Evolutionary conservation across 2,888 invertebrate genomes (phyloP), one percentile per base, ranked within the genome.

Genomic region (Axea sp.): DNA sequence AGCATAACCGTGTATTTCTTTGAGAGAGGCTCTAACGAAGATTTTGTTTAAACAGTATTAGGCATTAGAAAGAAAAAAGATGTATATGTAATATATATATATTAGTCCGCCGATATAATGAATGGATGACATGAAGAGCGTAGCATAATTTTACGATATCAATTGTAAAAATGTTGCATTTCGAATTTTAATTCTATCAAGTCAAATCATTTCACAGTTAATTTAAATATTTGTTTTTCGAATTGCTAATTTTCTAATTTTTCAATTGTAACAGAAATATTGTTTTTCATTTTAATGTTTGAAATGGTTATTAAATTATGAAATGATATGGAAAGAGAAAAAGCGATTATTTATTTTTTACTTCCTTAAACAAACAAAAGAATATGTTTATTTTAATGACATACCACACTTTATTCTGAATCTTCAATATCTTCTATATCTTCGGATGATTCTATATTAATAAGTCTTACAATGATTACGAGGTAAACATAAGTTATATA

Each of bases 61-160:
- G 71, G 62, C 55, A 35, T 55, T 71, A 71, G 64, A 59, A 59
- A 45, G 12, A 49, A 57, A 59, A 62, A 19, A 47, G 39, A 71
- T 59, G 55, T 71, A 55, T 71, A 71, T 55, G 64, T 71, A 71
- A 71, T 57, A 71, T 71, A 71, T 57, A 71, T 71, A 67, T 67
- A 67, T 57, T 64, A 71, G 55, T 57, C 55, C 77, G 65, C 55
- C 74, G 78, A 79, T 41, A 60, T 60, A 60, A 53, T 60, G 60
- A 37, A 60, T 68, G 68, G 35, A 51, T 69, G 69, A 57, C 22
- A 33, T 11, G 45, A 47, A 41, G 37, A 60, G 33, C 33, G 31
- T 59, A 59, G 43, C 33, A 43, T 59, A 9, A 68, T 57, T 57
- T 49, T 37, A 47, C 35, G 12, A 37, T 37, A 39, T 31, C 31